Conservation (phyloP, 1,140 invertebrate genomes). For the Caenorhabditis tropicalis region DNA sequence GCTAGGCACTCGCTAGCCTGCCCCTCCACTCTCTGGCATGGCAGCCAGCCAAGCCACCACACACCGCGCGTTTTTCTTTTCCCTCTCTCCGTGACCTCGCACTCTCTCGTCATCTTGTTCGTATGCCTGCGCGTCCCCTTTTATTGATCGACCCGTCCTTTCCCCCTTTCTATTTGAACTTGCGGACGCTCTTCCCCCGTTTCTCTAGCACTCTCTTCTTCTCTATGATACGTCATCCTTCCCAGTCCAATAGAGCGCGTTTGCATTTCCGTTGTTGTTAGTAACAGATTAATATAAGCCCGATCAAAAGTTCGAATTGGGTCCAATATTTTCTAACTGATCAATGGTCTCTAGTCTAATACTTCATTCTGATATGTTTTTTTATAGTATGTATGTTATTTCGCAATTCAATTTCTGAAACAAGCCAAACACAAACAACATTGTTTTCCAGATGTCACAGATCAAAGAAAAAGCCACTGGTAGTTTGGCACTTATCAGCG, state of each 20-base stretch:
- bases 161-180: conserved; percentile 19
- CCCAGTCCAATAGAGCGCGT: neutral
- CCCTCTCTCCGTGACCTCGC: neutral
- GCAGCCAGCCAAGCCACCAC: neutral
- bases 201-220: neutral
- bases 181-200: neutral
- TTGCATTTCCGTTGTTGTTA: too few relatives aligned
- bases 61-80: neutral
- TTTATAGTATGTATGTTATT: neutral
- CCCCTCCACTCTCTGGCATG: neutral
- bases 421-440: neutral
- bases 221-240: neutral
- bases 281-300: too few relatives aligned
- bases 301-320: too few relatives aligned
- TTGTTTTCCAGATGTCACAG: conserved; percentile 5
- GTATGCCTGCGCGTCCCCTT: neutral
- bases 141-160: neutral
- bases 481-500: neutral
- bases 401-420: neutral
- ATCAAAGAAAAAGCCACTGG: neutral
- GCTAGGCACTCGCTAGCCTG: conserved; percentile 22
- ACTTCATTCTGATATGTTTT: too few relatives aligned
- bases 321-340: too few relatives aligned
- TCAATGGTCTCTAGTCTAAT: too few relatives aligned
- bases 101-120: neutral